Evolutionary conservation across 2,888 invertebrate species (phyloP).

Genomic region (Clepsis dumicolana): DNA sequence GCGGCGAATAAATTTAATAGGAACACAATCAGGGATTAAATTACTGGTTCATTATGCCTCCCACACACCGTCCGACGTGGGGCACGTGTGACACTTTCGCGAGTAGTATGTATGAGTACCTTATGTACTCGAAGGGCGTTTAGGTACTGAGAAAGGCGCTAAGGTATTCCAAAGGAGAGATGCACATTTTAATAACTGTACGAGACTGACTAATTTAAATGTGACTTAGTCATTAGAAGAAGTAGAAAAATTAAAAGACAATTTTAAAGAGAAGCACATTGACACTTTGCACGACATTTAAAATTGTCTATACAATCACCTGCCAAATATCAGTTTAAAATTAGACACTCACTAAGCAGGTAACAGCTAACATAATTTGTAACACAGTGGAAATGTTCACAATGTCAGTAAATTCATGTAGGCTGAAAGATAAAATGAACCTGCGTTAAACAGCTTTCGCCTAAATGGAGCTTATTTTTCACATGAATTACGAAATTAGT

Average conservation of each 20-base stretch:
- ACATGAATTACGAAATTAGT: slow-evolving; percentile 13
- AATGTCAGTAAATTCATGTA: neutral
- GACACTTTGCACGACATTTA: no score
- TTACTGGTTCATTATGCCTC: slow-evolving; percentile 82
- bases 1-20: slow-evolving; percentile 82
- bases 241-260: no score
- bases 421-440: neutral
- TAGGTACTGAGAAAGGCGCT: neutral
- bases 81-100: slow-evolving; percentile 76
- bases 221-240: no score
- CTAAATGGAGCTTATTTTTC: slow-evolving; percentile 7
- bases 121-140: neutral
- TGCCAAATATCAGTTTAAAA: no score
- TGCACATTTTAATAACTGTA: no score
- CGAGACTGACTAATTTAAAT: no score
- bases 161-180: neutral
- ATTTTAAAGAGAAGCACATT: no score
- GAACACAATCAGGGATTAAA: slow-evolving; percentile 85
- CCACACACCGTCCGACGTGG: slow-evolving; percentile 73
- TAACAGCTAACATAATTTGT: neutral
- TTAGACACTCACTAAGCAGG: no score
- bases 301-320: no score
- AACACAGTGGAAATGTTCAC: neutral
- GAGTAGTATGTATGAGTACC: slow-evolving; percentile 62
- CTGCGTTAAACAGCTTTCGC: neutral